Evolutionary conservation across 2,797 vertebrate species (phyloP).

Genomic region (Amazona ochrocephala): DNA sequence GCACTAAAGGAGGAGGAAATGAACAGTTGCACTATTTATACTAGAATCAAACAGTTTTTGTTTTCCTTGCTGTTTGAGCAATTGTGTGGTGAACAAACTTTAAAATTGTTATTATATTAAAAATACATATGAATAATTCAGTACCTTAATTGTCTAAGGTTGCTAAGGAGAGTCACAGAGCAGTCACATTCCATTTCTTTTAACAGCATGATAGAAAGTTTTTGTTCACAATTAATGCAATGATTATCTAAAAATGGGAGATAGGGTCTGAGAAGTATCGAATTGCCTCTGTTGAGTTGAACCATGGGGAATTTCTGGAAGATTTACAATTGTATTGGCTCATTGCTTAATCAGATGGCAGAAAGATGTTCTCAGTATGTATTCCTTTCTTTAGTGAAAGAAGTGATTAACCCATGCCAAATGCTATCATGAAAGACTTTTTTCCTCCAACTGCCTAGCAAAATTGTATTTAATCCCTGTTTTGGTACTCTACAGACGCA

Average conservation of each 20-base stretch:
- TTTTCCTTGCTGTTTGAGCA: constrained; percentile 1
- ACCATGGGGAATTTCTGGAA: constrained; percentile 78
- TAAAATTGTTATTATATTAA: not conserved
- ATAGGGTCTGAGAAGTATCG: constrained; percentile 77
- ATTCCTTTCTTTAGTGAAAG: constrained; percentile 77
- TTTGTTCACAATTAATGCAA: constrained; percentile 72
- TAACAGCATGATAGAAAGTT: constrained; percentile 78
- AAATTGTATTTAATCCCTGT: constrained; percentile 38
- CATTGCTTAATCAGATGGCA: constrained; percentile 81
- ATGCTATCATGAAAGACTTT: constrained; percentile 61
- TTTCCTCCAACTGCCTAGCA: constrained; percentile 15
- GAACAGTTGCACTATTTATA: not conserved
- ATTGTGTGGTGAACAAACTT: constrained; percentile 3
- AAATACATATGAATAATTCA: constrained; percentile 31
- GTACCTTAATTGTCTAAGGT: constrained; percentile 43
- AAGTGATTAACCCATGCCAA: constrained; percentile 75
- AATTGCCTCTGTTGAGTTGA: constrained; percentile 76
- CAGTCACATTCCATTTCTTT: constrained; percentile 79
- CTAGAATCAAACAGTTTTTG: not conserved
- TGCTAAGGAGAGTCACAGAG: constrained; percentile 59
- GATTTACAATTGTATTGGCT: constrained; percentile 78
- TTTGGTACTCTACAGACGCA: constrained; percentile 7
- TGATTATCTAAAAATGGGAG: constrained; percentile 78
- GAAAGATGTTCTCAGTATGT: constrained; percentile 78
- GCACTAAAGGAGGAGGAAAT: not conserved